These are phyloP conservation scores for Epizoanthus rinbou DNA, from an alignment of 92 coral and sea anemone species.

Conservation along the genomic window DNA sequence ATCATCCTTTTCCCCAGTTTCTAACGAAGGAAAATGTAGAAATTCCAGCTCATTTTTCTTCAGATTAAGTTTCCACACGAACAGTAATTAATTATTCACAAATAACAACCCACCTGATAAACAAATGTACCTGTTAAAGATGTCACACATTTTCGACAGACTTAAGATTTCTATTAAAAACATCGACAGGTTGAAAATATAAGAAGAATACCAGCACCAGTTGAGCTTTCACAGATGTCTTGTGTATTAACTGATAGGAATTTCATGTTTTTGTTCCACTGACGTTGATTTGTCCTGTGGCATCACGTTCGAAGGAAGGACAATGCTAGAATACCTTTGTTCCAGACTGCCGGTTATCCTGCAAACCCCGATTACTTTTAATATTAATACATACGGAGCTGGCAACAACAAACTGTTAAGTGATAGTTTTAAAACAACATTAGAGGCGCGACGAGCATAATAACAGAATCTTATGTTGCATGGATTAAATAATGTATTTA, in stretches of 20 bases:
- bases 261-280: too few species aligned
- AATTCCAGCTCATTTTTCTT: neutral
- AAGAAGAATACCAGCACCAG: slow-evolving; percentile 1
- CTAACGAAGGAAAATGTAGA: neutral
- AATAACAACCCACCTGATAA: slow-evolving; percentile 25
- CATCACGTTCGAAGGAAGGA: too few species aligned
- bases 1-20: neutral
- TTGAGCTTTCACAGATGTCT: neutral
- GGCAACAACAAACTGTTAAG: neutral
- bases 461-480: too few species aligned
- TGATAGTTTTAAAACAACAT: too few species aligned
- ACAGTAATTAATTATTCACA: slow-evolving; percentile 29
- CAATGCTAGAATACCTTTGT: neutral
- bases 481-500: too few species aligned
- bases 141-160: slow-evolving; percentile 8
- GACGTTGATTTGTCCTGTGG: too few species aligned
- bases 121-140: slow-evolving; percentile 33
- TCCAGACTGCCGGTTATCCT: neutral
- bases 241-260: neutral
- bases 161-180: neutral
- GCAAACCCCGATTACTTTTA: neutral
- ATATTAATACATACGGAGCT: neutral
- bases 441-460: too few species aligned
- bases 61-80: slow-evolving; percentile 1
- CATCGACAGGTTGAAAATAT: neutral